Evolutionary conservation across 2,797 vertebrate species (phyloP).

Genomic region (Sardinella longiceps): DNA sequence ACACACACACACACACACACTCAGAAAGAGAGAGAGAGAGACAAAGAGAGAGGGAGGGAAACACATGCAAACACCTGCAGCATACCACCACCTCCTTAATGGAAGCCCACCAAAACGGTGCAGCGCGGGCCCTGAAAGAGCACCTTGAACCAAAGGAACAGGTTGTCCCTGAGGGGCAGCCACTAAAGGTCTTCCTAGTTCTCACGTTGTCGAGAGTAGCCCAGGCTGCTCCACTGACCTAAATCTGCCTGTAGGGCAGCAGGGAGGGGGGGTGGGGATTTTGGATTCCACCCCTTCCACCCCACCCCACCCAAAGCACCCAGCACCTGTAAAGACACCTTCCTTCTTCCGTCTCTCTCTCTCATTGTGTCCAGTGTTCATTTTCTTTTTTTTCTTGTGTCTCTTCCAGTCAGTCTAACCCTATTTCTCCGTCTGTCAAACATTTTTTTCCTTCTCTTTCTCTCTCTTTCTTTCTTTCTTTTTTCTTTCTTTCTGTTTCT

Average conservation of each 20-base stretch:
- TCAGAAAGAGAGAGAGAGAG: too few relatives aligned
- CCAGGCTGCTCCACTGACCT: constrained; percentile 41
- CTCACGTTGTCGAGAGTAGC: constrained; percentile 42
- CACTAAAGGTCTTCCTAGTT: constrained; percentile 39
- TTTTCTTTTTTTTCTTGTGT: not conserved
- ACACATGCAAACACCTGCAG: too few relatives aligned
- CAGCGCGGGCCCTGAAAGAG: constrained; percentile 23
- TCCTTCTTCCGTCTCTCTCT: not conserved
- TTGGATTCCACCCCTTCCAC: not conserved
- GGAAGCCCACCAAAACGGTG: constrained; percentile 10
- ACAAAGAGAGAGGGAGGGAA: too few relatives aligned
- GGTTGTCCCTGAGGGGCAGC: constrained; percentile 30
- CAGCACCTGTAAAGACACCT: not conserved
- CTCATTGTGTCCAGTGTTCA: not conserved
- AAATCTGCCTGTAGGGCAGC: constrained; percentile 37
- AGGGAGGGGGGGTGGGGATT: not conserved
- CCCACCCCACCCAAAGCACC: not conserved
- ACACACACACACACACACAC: not conserved
- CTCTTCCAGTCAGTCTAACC: not conserved
- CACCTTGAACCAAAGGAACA: constrained; percentile 29
- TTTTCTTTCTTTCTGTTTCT: not conserved
- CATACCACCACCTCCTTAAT: not conserved
- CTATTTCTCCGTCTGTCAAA: too few relatives aligned
- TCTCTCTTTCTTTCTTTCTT: not conserved
- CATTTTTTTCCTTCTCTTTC: not conserved